These are phyloP conservation scores for Clarias laeviceps DNA, from an alignment of 2,797 vertebrate genomes.

Conservation along the genomic window DNA sequence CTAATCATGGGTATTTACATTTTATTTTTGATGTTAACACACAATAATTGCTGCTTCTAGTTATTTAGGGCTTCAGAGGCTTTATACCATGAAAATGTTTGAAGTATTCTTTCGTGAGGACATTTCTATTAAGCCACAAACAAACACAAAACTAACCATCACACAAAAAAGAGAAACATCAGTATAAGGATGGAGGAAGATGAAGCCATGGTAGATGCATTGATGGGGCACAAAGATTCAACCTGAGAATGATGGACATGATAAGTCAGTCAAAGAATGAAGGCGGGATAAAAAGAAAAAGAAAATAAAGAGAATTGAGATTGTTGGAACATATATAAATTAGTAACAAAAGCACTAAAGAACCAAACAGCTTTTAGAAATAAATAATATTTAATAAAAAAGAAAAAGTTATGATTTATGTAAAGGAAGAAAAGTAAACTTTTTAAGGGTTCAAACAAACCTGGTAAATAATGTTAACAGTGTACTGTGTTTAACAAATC, in stretches of 20 bases:
- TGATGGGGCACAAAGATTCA: conserved; percentile 88
- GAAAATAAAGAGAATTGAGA: conserved; percentile 60
- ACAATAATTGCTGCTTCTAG: background rate
- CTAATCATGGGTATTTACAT: conserved; percentile 19
- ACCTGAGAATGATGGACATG: conserved; percentile 83
- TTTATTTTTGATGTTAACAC: background rate
- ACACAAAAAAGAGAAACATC: conserved; percentile 84
- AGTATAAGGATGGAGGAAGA: conserved; percentile 84
- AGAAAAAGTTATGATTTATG: background rate
- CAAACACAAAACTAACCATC: conserved; percentile 84
- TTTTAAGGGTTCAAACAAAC: background rate
- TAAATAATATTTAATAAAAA: background rate
- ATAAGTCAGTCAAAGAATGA: conserved; percentile 78
- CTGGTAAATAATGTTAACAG: background rate
- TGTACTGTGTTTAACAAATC: background rate
- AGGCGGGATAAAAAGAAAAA: conserved; percentile 68
- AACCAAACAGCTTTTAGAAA: background rate
- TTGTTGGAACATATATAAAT: conserved; percentile 12
- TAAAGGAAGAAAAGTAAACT: conserved; percentile 17
- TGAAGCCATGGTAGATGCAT: conserved; percentile 79
- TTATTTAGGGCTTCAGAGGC: background rate
- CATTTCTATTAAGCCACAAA: conserved; percentile 54
- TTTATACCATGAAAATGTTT: background rate
- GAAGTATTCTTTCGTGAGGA: background rate
- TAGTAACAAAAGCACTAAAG: background rate